Base-by-base conservation (phyloP, 2,888 invertebrate species). In the Scaptodrosophila latifasciaeformis region DNA sequence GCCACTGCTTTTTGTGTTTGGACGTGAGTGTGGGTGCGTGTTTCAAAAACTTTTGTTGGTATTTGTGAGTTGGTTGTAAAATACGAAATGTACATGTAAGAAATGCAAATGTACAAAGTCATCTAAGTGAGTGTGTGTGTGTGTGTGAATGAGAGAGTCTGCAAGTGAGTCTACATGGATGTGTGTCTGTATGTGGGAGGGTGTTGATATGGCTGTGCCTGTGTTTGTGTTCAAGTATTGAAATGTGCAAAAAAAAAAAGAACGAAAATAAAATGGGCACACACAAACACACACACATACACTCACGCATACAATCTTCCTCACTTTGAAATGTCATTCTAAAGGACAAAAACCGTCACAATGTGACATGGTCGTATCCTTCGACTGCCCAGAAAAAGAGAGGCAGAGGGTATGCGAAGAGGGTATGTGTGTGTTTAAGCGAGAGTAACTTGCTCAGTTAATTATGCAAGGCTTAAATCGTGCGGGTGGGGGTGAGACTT, bases 281-380 rank as follows among this genome's bases (percentile, higher is more conserved):
- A 61, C 54, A 61, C 46, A 67, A 39, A n/a, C n/a, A 37, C 13
- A 24, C 24, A 34, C 34, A 34, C 9, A 34, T 34, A 6, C 34
- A 34, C 6, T 12, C 34, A 34, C 13, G 34, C n/a, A 15, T 15
- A 34, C 15, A 34, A 12, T 13, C 15, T 34, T 34, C 13, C 10
- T 29, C 46, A 56, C 59, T 57, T 62, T 60, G 46, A 45, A 66
- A 55, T 53, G 57, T 59, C 62, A 58, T 65, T 67, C 51, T 66
- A 52, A 62, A 67, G 65, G 59, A 81, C 70, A 62, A 68, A 72
- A 74, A 54, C 54, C 75, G 65, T 70, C 75, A 70, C 64, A 65
- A 58, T 68, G 71, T 78, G 81, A 80, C 81, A 82, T 68, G 78
- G 66, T 66, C 65, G 62, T 62, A 80, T 77, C 78, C 75, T 77